Evolutionary conservation across 2,888 invertebrate species (phyloP), one percentile per base, ranked within the genome.

Genomic region (Aspidiotus rigidus): DNA sequence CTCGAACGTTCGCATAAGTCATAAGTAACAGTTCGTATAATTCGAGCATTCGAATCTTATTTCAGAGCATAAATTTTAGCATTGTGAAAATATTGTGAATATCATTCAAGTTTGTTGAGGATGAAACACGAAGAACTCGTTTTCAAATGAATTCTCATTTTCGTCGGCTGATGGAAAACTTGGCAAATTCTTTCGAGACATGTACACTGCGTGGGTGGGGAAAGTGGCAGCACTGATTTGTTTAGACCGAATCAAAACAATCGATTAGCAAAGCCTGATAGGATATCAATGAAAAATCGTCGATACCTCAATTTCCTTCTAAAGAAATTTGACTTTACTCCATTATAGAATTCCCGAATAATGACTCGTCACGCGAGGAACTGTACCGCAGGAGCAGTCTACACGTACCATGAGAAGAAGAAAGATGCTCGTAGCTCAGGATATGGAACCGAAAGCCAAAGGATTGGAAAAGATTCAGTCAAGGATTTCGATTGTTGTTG

Each of bases 401-500:
- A 99, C 78, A 95, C 98, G 0, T 98, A 99, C 76, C 93, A 96
- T 75, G 99, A 99, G 77, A 93, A 95, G 80, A 90, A 94, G 78
- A 94, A 94, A 77, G 98, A 99, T 77, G 93, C 95, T 1, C 86
- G 89, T 56, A 87, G 90, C 9, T 95, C 96, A 13, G 98, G 98
- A 8, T 99, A 96, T 79, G 97, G 91, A 1, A 90, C 90, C 44
- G 87, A 88, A 77, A 84, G 83, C 62, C 88, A 88, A 77, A 82
- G 98, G 75, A 85, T 98, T 63, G 94, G 95, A 7, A 98, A 94
- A 77, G 95, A 96, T 80, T 93, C 94, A 0, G 86, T 95, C 5
- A 90, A 93, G 79, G 93, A 90, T 77, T 99, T 98, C 78, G 99
- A 99, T 79, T 96, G 96, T 77, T 99, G 99, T 78, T 96, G 93